Conservation (phyloP, 1,140 invertebrate genomes). For the Lithobius niger region DNA sequence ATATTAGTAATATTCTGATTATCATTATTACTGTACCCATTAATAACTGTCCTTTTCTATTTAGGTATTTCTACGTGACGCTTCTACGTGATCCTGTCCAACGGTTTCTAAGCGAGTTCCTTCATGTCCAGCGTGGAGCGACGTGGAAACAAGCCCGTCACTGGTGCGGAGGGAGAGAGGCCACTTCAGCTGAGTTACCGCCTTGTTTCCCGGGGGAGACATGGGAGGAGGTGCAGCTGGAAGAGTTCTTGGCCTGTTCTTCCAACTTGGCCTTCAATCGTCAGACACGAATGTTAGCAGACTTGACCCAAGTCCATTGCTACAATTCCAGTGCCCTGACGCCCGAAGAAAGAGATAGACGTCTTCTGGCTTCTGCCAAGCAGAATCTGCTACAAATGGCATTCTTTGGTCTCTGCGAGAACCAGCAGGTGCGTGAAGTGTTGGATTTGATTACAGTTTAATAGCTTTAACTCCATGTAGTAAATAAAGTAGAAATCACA, state of each 20-base stretch:
- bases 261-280: conserved; percentile 90
- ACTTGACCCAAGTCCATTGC: conserved; percentile 85
- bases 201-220: conserved; percentile 42
- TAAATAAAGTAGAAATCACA: no score
- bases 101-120: conserved; percentile 84
- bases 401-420: conserved; percentile 93
- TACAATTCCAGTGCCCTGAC: conserved; percentile 73
- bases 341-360: conserved; percentile 45
- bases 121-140: conserved; percentile 89
- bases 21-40: no score
- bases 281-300: conserved; percentile 94
- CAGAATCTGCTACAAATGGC: conserved; percentile 86
- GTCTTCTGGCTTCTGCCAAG: conserved; percentile 88
- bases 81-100: conserved; percentile 79
- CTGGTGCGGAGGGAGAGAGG: conserved; percentile 69
- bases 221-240: conserved; percentile 52
- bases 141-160: conserved; percentile 83
- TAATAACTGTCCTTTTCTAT: conserved; percentile 15
- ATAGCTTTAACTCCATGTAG: no score
- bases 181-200: conserved; percentile 47
- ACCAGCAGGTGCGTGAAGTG: conserved; percentile 81
- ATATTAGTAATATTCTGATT: no score
- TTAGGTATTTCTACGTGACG: conserved; percentile 89
- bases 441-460: no score
- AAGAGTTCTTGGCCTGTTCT: conserved; percentile 77